Percentiles rank a stretch among this genome's conserved stretches.
phyloP scores from a whole-genome alignment of 2,888 invertebrate species.

The Hyles lineata region DNA sequence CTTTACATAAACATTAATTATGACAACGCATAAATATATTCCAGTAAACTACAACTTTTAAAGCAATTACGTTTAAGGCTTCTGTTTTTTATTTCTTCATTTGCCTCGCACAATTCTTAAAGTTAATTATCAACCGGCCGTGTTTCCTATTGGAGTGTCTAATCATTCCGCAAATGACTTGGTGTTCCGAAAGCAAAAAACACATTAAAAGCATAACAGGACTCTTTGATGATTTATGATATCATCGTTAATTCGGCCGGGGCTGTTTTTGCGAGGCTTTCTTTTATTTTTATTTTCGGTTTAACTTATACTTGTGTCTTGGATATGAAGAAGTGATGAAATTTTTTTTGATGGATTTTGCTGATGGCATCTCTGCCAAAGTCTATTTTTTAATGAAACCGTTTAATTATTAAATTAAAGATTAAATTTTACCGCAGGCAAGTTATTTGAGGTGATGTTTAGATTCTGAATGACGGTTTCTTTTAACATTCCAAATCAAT shows the following conservation, averaged over 20 bases:
- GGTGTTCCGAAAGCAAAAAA: constrained; percentile 36
- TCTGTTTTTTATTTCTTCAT: too few relatives aligned
- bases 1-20: too few relatives aligned
- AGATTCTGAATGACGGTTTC: too few relatives aligned
- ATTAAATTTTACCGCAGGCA: too few relatives aligned
- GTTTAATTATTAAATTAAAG: too few relatives aligned
- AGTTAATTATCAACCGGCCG: constrained; percentile 25
- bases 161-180: constrained; percentile 31
- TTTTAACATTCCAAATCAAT: too few relatives aligned
- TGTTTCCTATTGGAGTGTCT: constrained; percentile 33
- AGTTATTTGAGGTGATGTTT: too few relatives aligned
- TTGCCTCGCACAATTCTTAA: constrained; percentile 28
- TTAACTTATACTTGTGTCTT: constrained; percentile 1
- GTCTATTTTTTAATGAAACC: too few relatives aligned
- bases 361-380: too few relatives aligned
- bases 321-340: neutral
- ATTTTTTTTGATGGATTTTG: neutral
- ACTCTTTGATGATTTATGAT: constrained; percentile 44
- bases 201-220: constrained; percentile 40
- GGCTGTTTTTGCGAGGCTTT: constrained; percentile 34
- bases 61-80: too few relatives aligned
- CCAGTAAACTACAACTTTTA: too few relatives aligned
- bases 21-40: too few relatives aligned
- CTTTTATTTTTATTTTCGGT: constrained; percentile 16
- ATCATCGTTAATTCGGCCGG: constrained; percentile 31